Base-by-base conservation (phyloP, 2,797 vertebrate genomes). In the Aplochiton taeniatus region DNA sequence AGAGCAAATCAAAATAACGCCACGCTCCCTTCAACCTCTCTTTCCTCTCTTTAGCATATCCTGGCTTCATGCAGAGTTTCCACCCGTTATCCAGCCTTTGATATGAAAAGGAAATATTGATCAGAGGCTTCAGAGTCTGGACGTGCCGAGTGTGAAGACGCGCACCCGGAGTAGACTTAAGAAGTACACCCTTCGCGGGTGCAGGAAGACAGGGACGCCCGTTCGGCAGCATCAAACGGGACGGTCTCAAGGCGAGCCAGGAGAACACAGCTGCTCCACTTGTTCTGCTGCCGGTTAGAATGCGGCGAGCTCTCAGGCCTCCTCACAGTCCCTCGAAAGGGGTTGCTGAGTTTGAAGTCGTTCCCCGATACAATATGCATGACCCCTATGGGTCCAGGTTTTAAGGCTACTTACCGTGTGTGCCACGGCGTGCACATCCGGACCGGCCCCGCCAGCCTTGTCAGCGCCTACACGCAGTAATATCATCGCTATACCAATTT, bases 31-130 rank as follows among this genome's bases (percentile, higher is more conserved):
- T 17, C 19, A 44, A 48, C 4, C 14, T 44, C 46, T 49, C 63
- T 16, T 46, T 9, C 11, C 42, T 31, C 31, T 42, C 42, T 8
- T 58, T 16, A 47, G 17, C 31, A 16, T 20, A 18, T 9, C 49
- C 11, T n/a, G 17, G 51, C 17, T 42, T 18, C 45, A 48, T 19
- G 43, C 19, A 43, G 53, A 14, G 45, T n/a, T 16, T 12, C 45
- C 42, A 0, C 4, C 42, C 18, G 57, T 58, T 46, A 14, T 58
- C 54, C 17, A 18, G 4, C n/a, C 8, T 57, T 42, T 57, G 19
- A 55, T 55, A 55, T 70, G 61, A 77, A 77, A 73, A 61, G 20
- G 60, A 73, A 75, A 59, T 59, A 65, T 63, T 72, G 19, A 74
- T 69, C 50, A 68, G 52, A 54, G 52, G 16, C 48, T 45, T 66